A percentile compares a stretch with the other conserved stretches of the same genome.
These are phyloP conservation scores for Euthynnus affinis DNA, from an alignment of 2,797 vertebrate species.

Conservation along the genomic window DNA sequence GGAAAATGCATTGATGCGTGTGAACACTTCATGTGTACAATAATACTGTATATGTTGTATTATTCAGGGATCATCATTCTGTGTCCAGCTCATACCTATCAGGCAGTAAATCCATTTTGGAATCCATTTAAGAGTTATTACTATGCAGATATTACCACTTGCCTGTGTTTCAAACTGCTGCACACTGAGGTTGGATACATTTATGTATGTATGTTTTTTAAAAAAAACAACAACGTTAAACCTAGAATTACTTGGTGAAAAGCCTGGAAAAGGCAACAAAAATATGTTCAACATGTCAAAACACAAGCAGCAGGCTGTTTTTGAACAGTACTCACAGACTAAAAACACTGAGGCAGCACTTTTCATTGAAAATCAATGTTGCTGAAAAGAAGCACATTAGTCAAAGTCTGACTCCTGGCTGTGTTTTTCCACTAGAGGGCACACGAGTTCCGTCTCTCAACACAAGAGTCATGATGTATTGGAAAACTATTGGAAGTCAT, in stretches of 20 bases:
- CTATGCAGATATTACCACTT: background rate
- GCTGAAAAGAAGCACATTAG: background rate
- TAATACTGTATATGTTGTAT: background rate
- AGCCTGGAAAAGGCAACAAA: background rate
- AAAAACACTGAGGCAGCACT: background rate
- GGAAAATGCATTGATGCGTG: background rate
- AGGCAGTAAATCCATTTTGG: background rate
- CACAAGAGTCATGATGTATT: background rate
- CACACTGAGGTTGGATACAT: background rate
- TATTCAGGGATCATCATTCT: background rate
- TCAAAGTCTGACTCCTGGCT: background rate
- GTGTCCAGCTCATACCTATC: background rate
- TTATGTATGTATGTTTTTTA: background rate
- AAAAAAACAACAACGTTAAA: background rate
- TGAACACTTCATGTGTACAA: background rate
- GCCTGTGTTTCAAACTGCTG: background rate
- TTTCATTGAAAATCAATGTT: background rate
- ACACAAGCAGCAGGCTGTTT: background rate
- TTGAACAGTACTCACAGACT: background rate
- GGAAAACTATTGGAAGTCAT: background rate
- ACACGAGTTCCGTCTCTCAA: slow-evolving; percentile 5
- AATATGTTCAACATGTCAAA: background rate
- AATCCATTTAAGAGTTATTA: background rate
- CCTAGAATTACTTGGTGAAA: background rate
- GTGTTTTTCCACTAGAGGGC: slow-evolving; percentile 39